These are phyloP conservation scores for Phyllotis vaccarum DNA, from an alignment of 2,797 vertebrate species.

Conservation along the genomic window DNA sequence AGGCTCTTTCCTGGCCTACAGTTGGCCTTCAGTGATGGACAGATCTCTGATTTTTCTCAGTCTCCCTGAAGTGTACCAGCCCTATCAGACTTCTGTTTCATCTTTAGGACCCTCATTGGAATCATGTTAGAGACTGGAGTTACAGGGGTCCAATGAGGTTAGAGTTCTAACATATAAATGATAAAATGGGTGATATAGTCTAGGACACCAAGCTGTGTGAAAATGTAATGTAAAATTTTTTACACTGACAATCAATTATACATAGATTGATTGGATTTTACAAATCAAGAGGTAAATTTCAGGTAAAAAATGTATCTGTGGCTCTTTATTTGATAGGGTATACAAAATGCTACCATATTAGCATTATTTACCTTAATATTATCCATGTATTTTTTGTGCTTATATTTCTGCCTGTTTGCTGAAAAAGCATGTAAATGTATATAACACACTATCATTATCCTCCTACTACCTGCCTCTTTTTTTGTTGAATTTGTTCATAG, in stretches of 20 bases:
- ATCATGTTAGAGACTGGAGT: too few species aligned
- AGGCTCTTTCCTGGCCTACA: background rate
- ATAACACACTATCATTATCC: background rate
- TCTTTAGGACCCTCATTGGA: background rate
- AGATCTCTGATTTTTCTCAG: background rate
- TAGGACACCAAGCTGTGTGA: background rate
- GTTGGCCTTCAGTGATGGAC: background rate
- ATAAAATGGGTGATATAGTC: background rate
- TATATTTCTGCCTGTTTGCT: background rate
- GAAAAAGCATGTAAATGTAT: background rate
- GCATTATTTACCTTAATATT: background rate
- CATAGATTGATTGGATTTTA: slow-evolving; percentile 16
- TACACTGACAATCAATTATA: background rate
- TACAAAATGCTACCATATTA: background rate
- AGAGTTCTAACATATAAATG: background rate
- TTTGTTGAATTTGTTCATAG: background rate
- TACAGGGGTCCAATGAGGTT: background rate
- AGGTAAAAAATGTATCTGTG: background rate
- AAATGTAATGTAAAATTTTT: background rate
- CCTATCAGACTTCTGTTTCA: background rate
- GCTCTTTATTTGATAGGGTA: background rate
- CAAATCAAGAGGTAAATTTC: background rate
- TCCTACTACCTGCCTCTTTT: background rate
- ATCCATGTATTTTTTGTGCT: background rate
- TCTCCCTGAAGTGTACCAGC: too few species aligned